phyloP scores from a whole-genome alignment of 2,888 invertebrate genomes.

The Fabriciana adippe region DNA sequence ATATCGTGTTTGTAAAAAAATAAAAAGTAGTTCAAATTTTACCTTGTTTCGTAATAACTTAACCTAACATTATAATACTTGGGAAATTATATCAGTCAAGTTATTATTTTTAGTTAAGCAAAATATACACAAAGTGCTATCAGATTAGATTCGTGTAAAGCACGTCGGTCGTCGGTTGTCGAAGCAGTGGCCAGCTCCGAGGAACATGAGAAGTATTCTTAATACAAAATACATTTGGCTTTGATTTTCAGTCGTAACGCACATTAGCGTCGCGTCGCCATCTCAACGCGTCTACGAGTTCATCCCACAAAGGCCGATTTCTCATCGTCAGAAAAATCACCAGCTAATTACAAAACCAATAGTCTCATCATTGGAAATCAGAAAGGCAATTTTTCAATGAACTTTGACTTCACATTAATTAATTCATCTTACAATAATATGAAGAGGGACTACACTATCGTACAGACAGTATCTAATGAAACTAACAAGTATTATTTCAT shows the following conservation, averaged over 20 bases:
- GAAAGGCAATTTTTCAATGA: too few species aligned
- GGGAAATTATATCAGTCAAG: not conserved
- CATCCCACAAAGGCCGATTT: too few species aligned
- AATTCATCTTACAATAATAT: too few species aligned
- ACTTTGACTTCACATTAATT: too few species aligned
- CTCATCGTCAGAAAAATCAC: too few species aligned
- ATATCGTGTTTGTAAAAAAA: constrained; percentile 24
- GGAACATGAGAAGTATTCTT: not conserved
- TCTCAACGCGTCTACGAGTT: not conserved
- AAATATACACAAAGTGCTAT: not conserved
- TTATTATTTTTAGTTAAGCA: constrained; percentile 6
- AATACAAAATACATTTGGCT: constrained; percentile 14
- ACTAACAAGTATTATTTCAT: not conserved
- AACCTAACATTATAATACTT: constrained; percentile 11
- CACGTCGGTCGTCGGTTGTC: too few species aligned
- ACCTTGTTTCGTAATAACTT: constrained; percentile 7
- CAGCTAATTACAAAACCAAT: too few species aligned
- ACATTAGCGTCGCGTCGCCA: not conserved
- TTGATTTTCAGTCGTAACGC: not conserved
- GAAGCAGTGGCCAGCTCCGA: too few species aligned
- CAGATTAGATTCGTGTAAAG: too few species aligned
- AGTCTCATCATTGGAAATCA: too few species aligned
- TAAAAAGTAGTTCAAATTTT: constrained; percentile 20
- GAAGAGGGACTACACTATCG: too few species aligned
- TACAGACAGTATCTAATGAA: not conserved